These are phyloP conservation scores for Coreoperca whiteheadi DNA, from an alignment of 2,113 vertebrate species.

Conservation along the genomic window DNA sequence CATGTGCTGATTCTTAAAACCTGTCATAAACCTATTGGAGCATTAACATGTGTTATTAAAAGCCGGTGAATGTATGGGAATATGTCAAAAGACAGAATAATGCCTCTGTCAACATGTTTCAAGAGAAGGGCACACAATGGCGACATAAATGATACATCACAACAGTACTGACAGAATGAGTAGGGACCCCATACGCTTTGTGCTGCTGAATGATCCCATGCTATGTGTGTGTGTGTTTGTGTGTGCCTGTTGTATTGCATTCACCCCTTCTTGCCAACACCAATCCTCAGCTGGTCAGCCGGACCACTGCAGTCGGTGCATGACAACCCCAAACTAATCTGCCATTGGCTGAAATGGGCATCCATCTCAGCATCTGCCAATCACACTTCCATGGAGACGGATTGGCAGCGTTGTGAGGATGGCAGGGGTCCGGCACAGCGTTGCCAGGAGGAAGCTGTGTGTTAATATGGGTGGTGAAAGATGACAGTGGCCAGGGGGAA, in stretches of 20 bases:
- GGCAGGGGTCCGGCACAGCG: conserved; percentile 68
- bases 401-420: conserved; percentile 66
- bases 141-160: conserved; percentile 83
- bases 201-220: conserved; percentile 71
- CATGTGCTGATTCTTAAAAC: conserved; percentile 58
- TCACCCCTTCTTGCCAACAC: conserved; percentile 53
- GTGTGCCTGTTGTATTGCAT: conserved; percentile 47
- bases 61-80: conserved; percentile 76
- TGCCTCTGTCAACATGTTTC: conserved; percentile 73
- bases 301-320: conserved; percentile 52
- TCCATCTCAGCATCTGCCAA: conserved; percentile 79
- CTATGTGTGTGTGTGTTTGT: conserved; percentile 57
- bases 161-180: conserved; percentile 74
- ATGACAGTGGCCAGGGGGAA: conserved; percentile 62
- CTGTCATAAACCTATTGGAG: conserved; percentile 68
- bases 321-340: conserved; percentile 55
- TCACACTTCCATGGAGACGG: conserved; percentile 76
- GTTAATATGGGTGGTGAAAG: conserved; percentile 76
- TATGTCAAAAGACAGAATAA: conserved; percentile 76
- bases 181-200: conserved; percentile 75
- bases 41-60: conserved; percentile 74
- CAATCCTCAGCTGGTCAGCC: conserved; percentile 58
- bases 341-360: conserved; percentile 71
- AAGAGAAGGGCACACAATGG: conserved; percentile 72
- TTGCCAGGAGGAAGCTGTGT: conserved; percentile 84